Base-by-base conservation (phyloP, 2,113 vertebrate species). In the Cryptotis parvus region DNA sequence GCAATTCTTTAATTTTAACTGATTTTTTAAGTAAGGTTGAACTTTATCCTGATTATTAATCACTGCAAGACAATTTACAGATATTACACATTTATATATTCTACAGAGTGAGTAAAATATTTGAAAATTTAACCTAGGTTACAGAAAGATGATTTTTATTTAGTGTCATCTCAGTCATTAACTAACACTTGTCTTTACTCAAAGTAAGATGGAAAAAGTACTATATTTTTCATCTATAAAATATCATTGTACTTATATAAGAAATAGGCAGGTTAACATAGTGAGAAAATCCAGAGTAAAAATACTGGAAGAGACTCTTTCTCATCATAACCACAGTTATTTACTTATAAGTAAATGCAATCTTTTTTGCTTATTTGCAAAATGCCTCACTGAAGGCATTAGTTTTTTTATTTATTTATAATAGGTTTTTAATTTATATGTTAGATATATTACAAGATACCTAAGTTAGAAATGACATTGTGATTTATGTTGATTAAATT, bases 1-100 rank as follows among this genome's bases (percentile, higher is more conserved):
- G 65, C 49, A 95, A 68, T 72, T 95, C 80, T 70, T 95, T 96
- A 81, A 82, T 96, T 97, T 95, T 95, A 31, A 84, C 61, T 96
- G 78, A n/a, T 18, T 94, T 92, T n/a, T 89, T 82, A 73, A 74
- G 74, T 91, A 29, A 58, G 4, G 39, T 3, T 58, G 33, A 95
- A 84, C n/a, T 95, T 97, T 90, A 72, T 89, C 8, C 6, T 77
- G 35, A 95, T 41, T 94, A 63, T 70, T 95, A 87, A 96, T 94
- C 58, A 89, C 49, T 77, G 33, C 31, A 72, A 4, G 37, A 31
- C 86, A 87, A 66, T 10, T 39, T 78, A 94, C 1, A 58, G 26
- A 18, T 84, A 77, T 10, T 18, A 20, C 61, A 88, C 2, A 55
- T 96, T 58, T 94, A 45, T 58, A 27, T 1, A 91, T 11, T 24